These are phyloP conservation scores for Lycorma delicatula DNA, from an alignment of 1,140 invertebrate species.

Conservation along the genomic window DNA sequence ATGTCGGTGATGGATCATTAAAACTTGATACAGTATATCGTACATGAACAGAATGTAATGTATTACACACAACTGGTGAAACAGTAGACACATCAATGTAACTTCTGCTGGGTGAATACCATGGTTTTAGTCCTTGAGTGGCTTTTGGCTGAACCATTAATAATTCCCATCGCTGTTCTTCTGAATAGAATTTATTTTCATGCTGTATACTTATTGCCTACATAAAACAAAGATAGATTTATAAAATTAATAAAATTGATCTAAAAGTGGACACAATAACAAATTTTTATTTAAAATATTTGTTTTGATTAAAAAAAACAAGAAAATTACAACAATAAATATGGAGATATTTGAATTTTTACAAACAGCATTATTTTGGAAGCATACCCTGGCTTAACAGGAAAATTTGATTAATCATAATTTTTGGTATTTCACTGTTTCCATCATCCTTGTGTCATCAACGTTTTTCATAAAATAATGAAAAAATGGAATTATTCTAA, in stretches of 20 bases:
- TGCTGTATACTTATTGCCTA: slow-evolving; percentile 6
- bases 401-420: too few species aligned
- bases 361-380: too few species aligned
- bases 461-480: too few species aligned
- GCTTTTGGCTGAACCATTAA: slow-evolving; percentile 12
- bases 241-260: background rate
- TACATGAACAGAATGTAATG: background rate
- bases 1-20: background rate
- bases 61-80: background rate
- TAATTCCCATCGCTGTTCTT: slow-evolving; percentile 1
- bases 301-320: too few species aligned
- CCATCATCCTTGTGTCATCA: too few species aligned
- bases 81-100: slow-evolving; percentile 11
- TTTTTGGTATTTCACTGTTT: too few species aligned
- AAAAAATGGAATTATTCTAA: too few species aligned
- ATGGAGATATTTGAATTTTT: too few species aligned
- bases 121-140: slow-evolving; percentile 3
- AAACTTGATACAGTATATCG: slow-evolving; percentile 11
- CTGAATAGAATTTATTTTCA: slow-evolving; percentile 6
- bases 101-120: slow-evolving; percentile 12
- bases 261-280: too few species aligned
- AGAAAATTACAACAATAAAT: too few species aligned
- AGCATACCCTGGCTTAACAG: too few species aligned
- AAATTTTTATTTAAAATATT: too few species aligned
- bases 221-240: background rate